These are phyloP conservation scores for Cinara cedri DNA, from an alignment of 2,888 invertebrate species.

Conservation along the genomic window DNA sequence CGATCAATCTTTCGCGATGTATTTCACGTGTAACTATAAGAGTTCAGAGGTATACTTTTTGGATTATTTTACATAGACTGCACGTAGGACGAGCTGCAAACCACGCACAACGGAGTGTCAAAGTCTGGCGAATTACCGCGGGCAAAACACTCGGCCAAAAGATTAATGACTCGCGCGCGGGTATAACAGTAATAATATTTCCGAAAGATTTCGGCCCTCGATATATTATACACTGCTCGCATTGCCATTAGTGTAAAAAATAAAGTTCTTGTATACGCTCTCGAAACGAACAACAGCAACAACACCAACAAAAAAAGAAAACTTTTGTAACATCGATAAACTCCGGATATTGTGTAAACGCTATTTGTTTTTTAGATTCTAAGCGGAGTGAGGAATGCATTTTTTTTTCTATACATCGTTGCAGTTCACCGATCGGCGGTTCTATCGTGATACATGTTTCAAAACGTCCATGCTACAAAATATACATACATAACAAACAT, in stretches of 20 bases:
- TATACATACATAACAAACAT: too few relatives aligned
- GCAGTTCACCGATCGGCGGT: too few relatives aligned
- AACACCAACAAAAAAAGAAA: too few relatives aligned
- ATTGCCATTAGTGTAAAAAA: not conserved
- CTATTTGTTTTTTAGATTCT: too few relatives aligned
- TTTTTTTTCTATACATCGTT: too few relatives aligned
- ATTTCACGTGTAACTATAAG: not conserved
- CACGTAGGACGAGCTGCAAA: too few relatives aligned
- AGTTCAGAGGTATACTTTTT: not conserved
- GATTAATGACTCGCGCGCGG: conserved; percentile 2
- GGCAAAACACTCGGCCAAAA: not conserved
- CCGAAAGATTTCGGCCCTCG: not conserved
- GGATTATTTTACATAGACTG: conserved; percentile 14
- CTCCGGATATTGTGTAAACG: too few relatives aligned
- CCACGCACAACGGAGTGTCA: not conserved
- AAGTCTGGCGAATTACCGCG: not conserved
- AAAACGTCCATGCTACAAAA: too few relatives aligned
- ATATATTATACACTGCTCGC: too few relatives aligned
- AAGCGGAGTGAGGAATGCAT: too few relatives aligned
- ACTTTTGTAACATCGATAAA: too few relatives aligned
- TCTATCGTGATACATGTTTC: too few relatives aligned
- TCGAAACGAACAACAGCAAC: not conserved
- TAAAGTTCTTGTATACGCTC: not conserved
- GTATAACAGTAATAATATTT: not conserved
- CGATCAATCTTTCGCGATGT: conserved; percentile 24